These are phyloP conservation scores for Leucophora obtusa DNA, from an alignment of 2,888 invertebrate species.

Conservation along the genomic window DNA sequence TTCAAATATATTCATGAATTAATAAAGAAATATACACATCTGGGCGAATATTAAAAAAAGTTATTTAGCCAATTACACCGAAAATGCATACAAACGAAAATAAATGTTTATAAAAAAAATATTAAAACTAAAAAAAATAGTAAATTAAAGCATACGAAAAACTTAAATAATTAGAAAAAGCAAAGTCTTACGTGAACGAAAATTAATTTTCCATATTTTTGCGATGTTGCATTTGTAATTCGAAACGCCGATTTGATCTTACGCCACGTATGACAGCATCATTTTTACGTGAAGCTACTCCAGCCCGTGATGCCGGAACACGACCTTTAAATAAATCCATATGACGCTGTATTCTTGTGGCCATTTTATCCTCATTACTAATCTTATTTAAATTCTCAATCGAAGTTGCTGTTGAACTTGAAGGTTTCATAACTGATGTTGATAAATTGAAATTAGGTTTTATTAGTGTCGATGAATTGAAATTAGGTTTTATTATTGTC, in stretches of 20 bases:
- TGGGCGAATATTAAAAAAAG: background rate
- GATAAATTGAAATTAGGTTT: constrained; percentile 68
- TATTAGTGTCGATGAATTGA: constrained; percentile 57
- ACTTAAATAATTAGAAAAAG: background rate
- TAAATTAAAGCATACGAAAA: background rate
- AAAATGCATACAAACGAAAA: background rate
- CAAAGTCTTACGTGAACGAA: background rate
- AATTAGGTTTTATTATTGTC: constrained; percentile 60
- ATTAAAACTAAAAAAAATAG: constrained; percentile 18
- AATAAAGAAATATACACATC: constrained; percentile 2
- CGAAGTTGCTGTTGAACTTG: background rate
- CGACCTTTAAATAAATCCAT: constrained; percentile 75
- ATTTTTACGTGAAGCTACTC: constrained; percentile 50
- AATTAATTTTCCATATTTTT: constrained; percentile 71
- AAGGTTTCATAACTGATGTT: constrained; percentile 37
- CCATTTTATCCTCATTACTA: constrained; percentile 66
- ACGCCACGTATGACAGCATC: constrained; percentile 81
- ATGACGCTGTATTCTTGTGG: constrained; percentile 71
- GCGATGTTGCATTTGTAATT: constrained; percentile 85
- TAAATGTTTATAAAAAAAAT: background rate
- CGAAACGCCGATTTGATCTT: constrained; percentile 85
- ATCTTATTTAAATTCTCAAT: background rate
- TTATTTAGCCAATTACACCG: background rate
- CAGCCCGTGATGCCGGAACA: constrained; percentile 33
- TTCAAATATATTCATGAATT: background rate